A percentile compares a stretch with the other conserved stretches of the same genome.
Conservation (phyloP, 2,888 invertebrate genomes). For the Neelides folsomi region DNA sequence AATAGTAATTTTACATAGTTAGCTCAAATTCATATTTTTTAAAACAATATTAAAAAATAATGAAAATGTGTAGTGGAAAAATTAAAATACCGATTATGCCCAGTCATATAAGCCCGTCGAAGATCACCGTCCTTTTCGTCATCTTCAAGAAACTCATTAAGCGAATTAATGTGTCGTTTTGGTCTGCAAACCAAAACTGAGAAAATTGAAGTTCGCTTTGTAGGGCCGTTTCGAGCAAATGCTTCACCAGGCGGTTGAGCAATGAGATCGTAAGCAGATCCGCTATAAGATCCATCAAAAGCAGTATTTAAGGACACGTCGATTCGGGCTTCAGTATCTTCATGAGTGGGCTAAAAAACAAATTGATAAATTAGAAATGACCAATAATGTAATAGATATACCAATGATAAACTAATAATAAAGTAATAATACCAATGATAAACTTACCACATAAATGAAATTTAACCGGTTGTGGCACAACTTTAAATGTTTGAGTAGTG, state of each 20-base stretch:
- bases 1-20: not conserved
- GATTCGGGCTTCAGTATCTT: conserved; percentile 51
- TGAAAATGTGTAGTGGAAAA: too few relatives aligned
- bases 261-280: conserved; percentile 77
- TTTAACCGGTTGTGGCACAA: conserved; percentile 85
- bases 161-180: conserved; percentile 38
- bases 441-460: conserved; percentile 73
- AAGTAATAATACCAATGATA: conserved; percentile 3
- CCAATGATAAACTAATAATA: not conserved
- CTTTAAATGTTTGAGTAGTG: conserved; percentile 82
- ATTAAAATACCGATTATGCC: conserved; percentile 71
- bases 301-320: conserved; percentile 90
- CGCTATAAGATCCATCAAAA: conserved; percentile 89
- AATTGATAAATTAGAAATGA: conserved; percentile 9
- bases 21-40: too few relatives aligned
- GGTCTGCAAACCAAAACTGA: conserved; percentile 66
- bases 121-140: conserved; percentile 61
- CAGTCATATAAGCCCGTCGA: conserved; percentile 67
- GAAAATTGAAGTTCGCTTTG: conserved; percentile 60
- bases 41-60: too few relatives aligned
- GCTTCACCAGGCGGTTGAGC: conserved; percentile 57
- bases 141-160: conserved; percentile 79
- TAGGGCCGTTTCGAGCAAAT: conserved; percentile 57
- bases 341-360: conserved; percentile 1
- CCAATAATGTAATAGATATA: not conserved